Base-by-base conservation (phyloP, 1,140 invertebrate species). In the Brachionus manjavacas region DNA sequence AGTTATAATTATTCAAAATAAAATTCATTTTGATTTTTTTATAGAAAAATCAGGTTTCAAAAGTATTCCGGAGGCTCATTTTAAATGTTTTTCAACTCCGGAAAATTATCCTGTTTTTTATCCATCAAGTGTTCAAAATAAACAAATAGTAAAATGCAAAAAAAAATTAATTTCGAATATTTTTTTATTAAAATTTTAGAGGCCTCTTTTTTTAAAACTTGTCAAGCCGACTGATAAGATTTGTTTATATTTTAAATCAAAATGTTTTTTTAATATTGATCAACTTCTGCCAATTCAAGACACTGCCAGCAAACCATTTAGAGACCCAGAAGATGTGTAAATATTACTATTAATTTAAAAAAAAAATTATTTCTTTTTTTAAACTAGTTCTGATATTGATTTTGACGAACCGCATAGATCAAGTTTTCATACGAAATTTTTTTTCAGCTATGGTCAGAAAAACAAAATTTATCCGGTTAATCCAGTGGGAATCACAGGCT, bases 401-500 rank as follows among this genome's bases (percentile, higher is more conserved):
- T 74, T 74, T 43, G 14, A 1, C 23, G 31, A 41, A 16, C 70
- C 35, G 23, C 16, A n/a, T 20, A 39, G 70, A 74, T 23, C 8
- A 74, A 74, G 41, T 49, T 76, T 49, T 76, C 41, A 76, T 12
- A 12, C 4, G 11, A 28, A 28, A 49, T 4, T 46, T 76, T 12
- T 23, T 28, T 23, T 20, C 14, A 76, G 12, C 1, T 80, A 64
- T 55, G 9, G 14, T 31, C 11, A 28, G n/a, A 20, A 46, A 31
- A 20, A 52, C 1, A 78, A 35, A 6, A 1, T 12, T 28, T 78
- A 55, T 64, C 80, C 80, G 23, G 20, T 83, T n/a, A 95, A 96
- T 89, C 93, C 94, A 3, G 87, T 91, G 84, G 95, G 95, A 52
- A 91, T 95, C 81, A 96, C 95, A n/a, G 95, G 95, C 0, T 4